Percentiles rank a stretch among this genome's conserved stretches.
These are phyloP conservation scores for Garra rufa DNA, from an alignment of 2,113 vertebrate genomes.

Conservation along the genomic window DNA sequence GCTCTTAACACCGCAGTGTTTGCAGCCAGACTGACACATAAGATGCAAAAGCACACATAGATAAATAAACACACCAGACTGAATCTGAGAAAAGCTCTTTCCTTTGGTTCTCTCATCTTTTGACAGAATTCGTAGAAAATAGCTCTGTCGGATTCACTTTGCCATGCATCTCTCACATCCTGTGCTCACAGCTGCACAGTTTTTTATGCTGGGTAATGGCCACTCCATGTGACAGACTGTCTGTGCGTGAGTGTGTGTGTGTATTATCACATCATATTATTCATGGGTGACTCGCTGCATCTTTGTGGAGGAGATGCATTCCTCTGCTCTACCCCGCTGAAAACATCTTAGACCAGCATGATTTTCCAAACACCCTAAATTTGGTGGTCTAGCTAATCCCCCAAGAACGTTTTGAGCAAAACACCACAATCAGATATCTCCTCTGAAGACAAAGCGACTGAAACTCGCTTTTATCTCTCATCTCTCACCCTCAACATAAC, in stretches of 20 bases:
- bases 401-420: neutral
- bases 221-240: neutral
- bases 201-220: slow-evolving; percentile 22
- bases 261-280: neutral
- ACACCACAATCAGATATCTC: neutral
- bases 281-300: neutral
- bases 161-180: neutral
- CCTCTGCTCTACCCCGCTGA: neutral
- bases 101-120: neutral
- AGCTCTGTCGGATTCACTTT: neutral
- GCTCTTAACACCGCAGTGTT: neutral
- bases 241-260: neutral
- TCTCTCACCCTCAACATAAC: neutral
- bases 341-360: neutral
- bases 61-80: neutral
- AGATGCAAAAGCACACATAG: neutral
- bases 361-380: neutral
- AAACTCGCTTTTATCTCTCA: slow-evolving; percentile 9
- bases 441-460: neutral
- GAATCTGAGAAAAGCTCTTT: neutral
- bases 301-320: neutral
- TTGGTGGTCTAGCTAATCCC: neutral
- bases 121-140: neutral
- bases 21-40: neutral
- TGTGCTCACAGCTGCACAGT: neutral